Evolutionary conservation across 2,888 invertebrate genomes (phyloP), one percentile per base, ranked within the genome.

Genomic region (Elmis aenea): DNA sequence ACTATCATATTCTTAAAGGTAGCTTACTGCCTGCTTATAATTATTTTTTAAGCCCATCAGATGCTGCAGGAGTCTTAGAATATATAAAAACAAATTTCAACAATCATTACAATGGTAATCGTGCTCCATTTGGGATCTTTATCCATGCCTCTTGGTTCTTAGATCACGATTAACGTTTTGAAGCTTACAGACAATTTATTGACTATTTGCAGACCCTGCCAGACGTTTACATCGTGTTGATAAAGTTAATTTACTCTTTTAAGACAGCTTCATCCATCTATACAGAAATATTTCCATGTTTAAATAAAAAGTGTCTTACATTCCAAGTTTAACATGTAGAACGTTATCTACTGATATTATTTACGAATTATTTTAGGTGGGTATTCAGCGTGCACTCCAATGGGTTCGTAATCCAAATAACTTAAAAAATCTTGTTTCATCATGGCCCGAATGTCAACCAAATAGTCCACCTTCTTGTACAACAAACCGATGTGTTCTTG

Each of bases 91-190:
- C 58, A 1, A 27, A 18, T 18, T 41, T 12, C 18, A 18, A 18
- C 8, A 5, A 8, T 18, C 18, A 18, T 6, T 18, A 18, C 8
- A 18, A 5, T 1, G 70, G 72, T 3, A 82, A 76, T 57, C 69
- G 76, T 1, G 77, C 84, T 3, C 84, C 83, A 0, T 81, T 81
- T 54, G 80, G 81, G 1, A 71, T 82, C 51, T 81, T 73, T 56
- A 61, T 81, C 27, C 83, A 83, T 55, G 77, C 81, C 2, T 73
- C 75, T 3, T 81, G 81, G 78, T 79, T 81, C 50, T 42, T 43
- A 3, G 58, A 57, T 13, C 64, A 70, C 34, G 67, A 69, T 6
- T 69, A 70, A 13, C 60, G 75, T 18, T 62, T 67, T 4, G 58
- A 64, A 1, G 81, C 77, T 1, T 72, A 76, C 18, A 56, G 60